Percentiles rank a stretch among this genome's conserved stretches.
These are phyloP conservation scores for Harpagus bidentatus DNA, from an alignment of 2,113 vertebrate species.

Conservation along the genomic window DNA sequence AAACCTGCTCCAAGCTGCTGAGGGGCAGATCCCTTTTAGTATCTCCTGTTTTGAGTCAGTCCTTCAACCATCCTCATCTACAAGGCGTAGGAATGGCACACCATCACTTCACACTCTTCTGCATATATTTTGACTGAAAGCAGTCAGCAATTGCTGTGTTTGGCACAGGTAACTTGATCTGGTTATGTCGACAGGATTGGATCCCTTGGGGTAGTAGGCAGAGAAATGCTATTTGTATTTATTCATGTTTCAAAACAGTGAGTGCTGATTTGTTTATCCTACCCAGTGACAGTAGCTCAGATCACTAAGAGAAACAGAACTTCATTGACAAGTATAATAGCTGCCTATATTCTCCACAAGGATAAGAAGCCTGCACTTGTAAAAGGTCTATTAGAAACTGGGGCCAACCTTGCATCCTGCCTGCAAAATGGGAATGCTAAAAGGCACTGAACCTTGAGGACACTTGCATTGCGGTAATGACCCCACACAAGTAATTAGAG, in stretches of 20 bases:
- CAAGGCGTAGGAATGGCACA: neutral
- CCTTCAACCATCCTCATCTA: neutral
- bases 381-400: neutral
- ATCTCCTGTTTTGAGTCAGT: neutral
- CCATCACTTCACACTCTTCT: neutral
- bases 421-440: neutral
- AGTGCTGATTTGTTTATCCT: neutral
- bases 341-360: neutral
- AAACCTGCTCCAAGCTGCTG: neutral
- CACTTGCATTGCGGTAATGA: neutral
- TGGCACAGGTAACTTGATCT: neutral
- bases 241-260: neutral
- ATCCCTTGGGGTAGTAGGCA: neutral
- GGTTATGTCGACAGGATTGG: neutral
- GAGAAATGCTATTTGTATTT: neutral
- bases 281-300: neutral
- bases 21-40: neutral
- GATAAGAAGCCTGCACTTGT: neutral
- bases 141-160: fast-evolving
- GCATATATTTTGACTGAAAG: neutral
- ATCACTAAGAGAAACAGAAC: neutral
- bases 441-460: neutral
- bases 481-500: neutral
- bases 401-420: neutral
- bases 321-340: neutral